Conservation (phyloP, 2,888 invertebrate genomes). For the Andricus quercusramuli region DNA sequence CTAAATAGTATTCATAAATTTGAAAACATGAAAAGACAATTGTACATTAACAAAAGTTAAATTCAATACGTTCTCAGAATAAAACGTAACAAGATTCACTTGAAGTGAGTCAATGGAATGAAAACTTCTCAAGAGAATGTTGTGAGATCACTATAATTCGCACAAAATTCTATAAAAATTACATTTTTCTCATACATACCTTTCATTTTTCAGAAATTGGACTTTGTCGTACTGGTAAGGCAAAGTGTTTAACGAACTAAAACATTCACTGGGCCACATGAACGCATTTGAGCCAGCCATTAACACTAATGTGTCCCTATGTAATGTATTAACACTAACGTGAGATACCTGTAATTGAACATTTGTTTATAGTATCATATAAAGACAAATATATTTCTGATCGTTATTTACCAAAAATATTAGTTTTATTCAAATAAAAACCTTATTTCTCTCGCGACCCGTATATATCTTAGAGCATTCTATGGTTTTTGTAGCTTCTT, state of each 20-base stretch:
- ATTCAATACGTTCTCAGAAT: too few species aligned
- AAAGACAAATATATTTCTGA: neutral
- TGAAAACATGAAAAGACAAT: too few species aligned
- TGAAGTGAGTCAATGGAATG: too few species aligned
- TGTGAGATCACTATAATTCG: too few species aligned
- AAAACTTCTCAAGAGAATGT: too few species aligned
- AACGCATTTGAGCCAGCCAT: conserved; percentile 60
- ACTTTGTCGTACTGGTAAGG: conserved; percentile 62
- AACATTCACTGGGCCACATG: conserved; percentile 61
- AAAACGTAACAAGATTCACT: too few species aligned
- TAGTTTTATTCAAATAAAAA: conserved; percentile 42
- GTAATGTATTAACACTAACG: conserved; percentile 46
- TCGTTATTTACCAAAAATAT: conserved; percentile 16
- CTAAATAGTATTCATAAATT: too few species aligned
- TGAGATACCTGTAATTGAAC: conserved; percentile 56
- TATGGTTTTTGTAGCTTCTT: conserved; percentile 52
- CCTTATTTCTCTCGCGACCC: conserved; percentile 52
- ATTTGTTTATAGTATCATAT: neutral
- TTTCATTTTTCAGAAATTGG: conserved; percentile 61
- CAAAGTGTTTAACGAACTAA: conserved; percentile 49
- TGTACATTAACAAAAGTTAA: too few species aligned
- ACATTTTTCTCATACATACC: conserved; percentile 48
- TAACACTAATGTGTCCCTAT: conserved; percentile 55
- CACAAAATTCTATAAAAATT: neutral
- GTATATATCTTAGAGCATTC: conserved; percentile 56